Base-by-base conservation (phyloP, 35 echinoderm and acorn worm genomes). In the Diadema setosum region DNA sequence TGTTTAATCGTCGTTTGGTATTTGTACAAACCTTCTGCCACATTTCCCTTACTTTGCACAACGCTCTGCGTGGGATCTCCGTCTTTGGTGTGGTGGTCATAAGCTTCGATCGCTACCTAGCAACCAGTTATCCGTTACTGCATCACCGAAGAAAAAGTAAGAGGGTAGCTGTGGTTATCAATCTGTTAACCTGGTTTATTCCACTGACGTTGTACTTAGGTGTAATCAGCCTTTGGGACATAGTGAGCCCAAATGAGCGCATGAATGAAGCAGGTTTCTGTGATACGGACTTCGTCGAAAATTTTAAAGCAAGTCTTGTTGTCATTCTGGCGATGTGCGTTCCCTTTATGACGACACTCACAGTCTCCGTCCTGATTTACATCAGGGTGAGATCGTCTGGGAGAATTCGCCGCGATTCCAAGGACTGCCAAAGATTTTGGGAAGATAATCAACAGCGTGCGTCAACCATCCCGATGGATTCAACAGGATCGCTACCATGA, bases 101-200 rank as follows among this genome's bases (percentile, higher is more conserved):
- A 25, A 65, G 83, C 40, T 65, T 65, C 58, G 83, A 85, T 32
- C 83, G 83, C 39, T 85, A 85, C 42, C 42, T 65, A 42, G 83
- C 83, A 17, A 85, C 56, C 34, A 17, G 29, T 20, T 33, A 85
- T 49, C 83, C 83, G 7, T 23, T 85, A 21, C 8, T 16, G 33
- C 83, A 85, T 37, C 58, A 39, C 24, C 83, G 45, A 49, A 18
- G 3, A 74, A 58, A 49, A 14, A 85, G 17, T 1, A 83, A 40
- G 5, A 58, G 31, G 34, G 27, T 31, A 27, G 81, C 81, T 42
- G 21, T 45, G 3, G 18, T 83, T 3, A 21, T 26, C 20, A 83
- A 46, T 18, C 16, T 46, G 7, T 6, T 83, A 6, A 30, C 81
- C 46, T 83, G 81, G 81, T 42, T 20, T 21, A 30, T 83, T 31